phyloP scores from a whole-genome alignment of 2,888 invertebrate species.

The Spialia ferax region DNA sequence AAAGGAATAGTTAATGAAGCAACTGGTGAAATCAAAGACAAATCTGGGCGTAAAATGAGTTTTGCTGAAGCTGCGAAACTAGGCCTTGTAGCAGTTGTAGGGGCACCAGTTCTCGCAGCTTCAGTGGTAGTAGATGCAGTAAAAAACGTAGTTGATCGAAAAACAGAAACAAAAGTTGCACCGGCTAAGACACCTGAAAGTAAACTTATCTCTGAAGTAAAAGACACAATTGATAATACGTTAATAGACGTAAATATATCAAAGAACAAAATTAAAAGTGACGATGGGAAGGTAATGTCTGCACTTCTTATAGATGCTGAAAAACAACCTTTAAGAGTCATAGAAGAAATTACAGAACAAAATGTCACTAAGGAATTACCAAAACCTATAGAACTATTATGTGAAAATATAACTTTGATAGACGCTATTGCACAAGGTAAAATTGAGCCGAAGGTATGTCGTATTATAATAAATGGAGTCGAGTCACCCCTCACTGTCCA shows the following conservation, averaged over 20 bases:
- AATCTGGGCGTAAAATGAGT: constrained; percentile 88
- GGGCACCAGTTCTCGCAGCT: constrained; percentile 91
- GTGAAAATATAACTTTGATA: constrained; percentile 84
- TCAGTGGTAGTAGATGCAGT: constrained; percentile 89
- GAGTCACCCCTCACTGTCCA: constrained; percentile 89
- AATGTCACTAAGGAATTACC: constrained; percentile 70
- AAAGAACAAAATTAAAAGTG: constrained; percentile 8
- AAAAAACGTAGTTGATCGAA: constrained; percentile 80
- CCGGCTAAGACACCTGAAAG: neutral
- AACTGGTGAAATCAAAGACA: constrained; percentile 89
- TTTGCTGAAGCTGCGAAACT: constrained; percentile 91
- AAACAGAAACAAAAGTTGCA: neutral
- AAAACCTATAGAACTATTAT: constrained; percentile 62
- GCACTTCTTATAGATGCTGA: constrained; percentile 78
- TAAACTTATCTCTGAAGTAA: constrained; percentile 36
- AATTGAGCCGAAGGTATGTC: constrained; percentile 89
- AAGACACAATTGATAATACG: too few relatives aligned
- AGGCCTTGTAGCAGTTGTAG: constrained; percentile 91
- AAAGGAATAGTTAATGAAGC: constrained; percentile 91
- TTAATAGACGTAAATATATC: neutral
- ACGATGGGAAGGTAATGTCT: constrained; percentile 69
- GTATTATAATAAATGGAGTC: constrained; percentile 87
- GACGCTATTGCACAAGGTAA: constrained; percentile 89
- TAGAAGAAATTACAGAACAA: constrained; percentile 82
- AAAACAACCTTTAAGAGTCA: constrained; percentile 74